Percentiles rank a stretch among this genome's conserved stretches.
These are phyloP conservation scores for Drosophila glabriapex DNA, from an alignment of 2,888 invertebrate species.

Conservation along the genomic window DNA sequence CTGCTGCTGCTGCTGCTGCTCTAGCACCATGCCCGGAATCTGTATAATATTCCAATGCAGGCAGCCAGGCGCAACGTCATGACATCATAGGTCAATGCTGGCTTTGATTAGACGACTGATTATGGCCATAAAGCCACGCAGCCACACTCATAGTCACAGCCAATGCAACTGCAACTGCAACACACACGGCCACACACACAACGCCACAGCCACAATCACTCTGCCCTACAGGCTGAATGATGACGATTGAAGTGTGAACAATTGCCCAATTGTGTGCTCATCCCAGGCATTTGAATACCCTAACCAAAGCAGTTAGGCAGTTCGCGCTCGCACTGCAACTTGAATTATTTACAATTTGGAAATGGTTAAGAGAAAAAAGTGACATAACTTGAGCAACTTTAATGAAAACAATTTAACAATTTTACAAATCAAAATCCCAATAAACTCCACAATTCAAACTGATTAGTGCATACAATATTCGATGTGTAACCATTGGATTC, in stretches of 20 bases:
- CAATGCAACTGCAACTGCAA: conserved; percentile 9
- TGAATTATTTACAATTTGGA: neutral
- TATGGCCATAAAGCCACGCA: conserved; percentile 49
- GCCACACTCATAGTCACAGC: conserved; percentile 12
- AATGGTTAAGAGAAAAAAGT: neutral
- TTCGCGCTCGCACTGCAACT: neutral
- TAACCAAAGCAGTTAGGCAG: neutral
- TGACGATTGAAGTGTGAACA: conserved; percentile 67
- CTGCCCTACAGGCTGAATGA: conserved; percentile 33
- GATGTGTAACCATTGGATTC: conserved; percentile 8
- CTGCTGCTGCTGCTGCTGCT: conserved; percentile 9
- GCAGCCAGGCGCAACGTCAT: conserved; percentile 47
- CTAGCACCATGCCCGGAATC: conserved; percentile 32
- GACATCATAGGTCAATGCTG: conserved; percentile 52
- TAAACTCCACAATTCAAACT: neutral
- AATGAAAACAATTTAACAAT: neutral
- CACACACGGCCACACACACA: neutral
- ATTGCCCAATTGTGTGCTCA: conserved; percentile 62
- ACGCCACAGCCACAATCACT: neutral
- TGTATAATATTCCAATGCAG: conserved; percentile 55
- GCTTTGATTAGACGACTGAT: conserved; percentile 70
- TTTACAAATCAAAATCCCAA: neutral
- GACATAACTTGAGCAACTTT: neutral
- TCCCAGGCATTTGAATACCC: conserved; percentile 38
- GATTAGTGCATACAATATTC: conserved; percentile 17